Conservation (phyloP, 2,797 vertebrate genomes). For the Aratinga solstitialis region DNA sequence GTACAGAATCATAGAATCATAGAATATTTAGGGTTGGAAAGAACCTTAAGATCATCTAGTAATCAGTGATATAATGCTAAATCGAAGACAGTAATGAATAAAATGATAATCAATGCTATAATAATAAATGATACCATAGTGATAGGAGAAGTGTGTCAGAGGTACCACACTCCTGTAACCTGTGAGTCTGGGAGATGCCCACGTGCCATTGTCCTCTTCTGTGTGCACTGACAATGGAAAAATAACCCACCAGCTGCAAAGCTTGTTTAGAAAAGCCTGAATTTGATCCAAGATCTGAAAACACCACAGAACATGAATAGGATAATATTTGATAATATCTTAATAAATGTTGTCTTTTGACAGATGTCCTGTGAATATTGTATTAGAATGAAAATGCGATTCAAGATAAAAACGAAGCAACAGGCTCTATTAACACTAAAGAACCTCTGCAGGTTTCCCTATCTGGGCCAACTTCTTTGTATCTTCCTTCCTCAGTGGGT, state of each 20-base stretch:
- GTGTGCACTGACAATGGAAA: neutral
- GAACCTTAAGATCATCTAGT: neutral
- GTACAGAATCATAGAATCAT: neutral
- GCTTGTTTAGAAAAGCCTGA: neutral
- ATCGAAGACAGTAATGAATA: neutral
- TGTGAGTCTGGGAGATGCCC: fast-evolving
- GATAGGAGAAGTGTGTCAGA: neutral
- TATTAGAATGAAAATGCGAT: neutral
- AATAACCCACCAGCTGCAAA: neutral
- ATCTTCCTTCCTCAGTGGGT: neutral
- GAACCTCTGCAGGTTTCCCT: neutral
- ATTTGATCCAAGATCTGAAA: neutral
- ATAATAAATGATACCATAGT: neutral
- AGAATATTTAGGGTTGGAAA: neutral
- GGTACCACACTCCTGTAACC: neutral
- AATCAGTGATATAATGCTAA: neutral
- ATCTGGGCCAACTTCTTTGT: conserved; percentile 7
- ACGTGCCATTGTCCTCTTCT: neutral
- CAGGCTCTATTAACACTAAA: neutral
- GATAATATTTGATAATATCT: neutral
- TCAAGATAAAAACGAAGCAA: neutral
- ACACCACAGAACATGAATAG: neutral
- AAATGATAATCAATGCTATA: neutral
- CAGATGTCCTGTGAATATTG: neutral
- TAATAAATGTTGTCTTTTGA: conserved; percentile 23